Percentiles rank a stretch among this genome's conserved stretches.
Evolutionary conservation across 1,140 invertebrate species (phyloP).

Genomic region (Thaumetopoea pityocampa): DNA sequence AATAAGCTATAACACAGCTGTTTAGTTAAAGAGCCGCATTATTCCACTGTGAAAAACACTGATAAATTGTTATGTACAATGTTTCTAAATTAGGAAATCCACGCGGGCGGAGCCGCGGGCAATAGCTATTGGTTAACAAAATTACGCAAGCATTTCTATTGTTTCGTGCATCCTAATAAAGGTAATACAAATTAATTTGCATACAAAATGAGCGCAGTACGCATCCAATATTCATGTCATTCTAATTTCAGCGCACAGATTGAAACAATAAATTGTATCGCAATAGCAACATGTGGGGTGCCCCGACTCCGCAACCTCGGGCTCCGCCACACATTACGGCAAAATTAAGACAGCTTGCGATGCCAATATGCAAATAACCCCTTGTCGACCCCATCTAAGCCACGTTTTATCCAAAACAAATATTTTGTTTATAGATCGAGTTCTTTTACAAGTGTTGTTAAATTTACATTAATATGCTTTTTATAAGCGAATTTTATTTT

Average conservation of each 20-base stretch:
- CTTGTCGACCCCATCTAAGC: slow-evolving; percentile 16
- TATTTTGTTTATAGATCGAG: slow-evolving; percentile 18
- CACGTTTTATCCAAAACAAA: slow-evolving; percentile 26
- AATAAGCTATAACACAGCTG: too few relatives aligned
- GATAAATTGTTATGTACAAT: too few relatives aligned
- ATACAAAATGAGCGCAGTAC: slow-evolving; percentile 11
- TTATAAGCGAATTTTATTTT: too few relatives aligned
- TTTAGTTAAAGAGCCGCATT: too few relatives aligned
- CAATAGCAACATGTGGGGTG: slow-evolving; percentile 22
- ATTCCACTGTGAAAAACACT: too few relatives aligned
- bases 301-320: slow-evolving; percentile 6
- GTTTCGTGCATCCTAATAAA: slow-evolving; percentile 3
- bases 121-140: too few relatives aligned
- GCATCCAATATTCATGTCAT: slow-evolving; percentile 30
- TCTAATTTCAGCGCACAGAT: slow-evolving; percentile 35
- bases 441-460: slow-evolving; percentile 11
- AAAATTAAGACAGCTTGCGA: slow-evolving; percentile 44
- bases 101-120: too few relatives aligned
- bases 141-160: slow-evolving; percentile 1
- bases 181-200: slow-evolving; percentile 6
- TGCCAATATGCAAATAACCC: slow-evolving; percentile 38
- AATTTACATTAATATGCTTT: too few relatives aligned
- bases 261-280: slow-evolving; percentile 41
- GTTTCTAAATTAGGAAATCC: too few relatives aligned
- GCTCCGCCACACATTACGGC: slow-evolving; percentile 22